Conservation (phyloP, 2,113 vertebrate species). For the Podilymbus podiceps region DNA sequence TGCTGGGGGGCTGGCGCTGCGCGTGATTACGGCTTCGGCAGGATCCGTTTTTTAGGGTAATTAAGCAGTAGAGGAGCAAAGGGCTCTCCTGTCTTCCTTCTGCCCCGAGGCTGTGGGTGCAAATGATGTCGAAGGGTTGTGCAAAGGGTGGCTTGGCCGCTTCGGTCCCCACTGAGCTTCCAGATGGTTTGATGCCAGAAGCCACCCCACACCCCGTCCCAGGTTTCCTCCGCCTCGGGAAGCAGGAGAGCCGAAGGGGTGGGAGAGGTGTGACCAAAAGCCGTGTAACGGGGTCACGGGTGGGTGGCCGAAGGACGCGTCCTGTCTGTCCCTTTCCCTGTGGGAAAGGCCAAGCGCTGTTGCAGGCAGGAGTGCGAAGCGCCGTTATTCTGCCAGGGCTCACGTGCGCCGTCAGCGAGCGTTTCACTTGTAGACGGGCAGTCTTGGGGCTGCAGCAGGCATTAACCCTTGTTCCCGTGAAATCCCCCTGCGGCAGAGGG, state of each 20-base stretch:
- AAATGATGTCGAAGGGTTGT: neutral
- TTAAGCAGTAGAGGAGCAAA: neutral
- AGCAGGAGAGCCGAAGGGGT: neutral
- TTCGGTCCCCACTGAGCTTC: neutral
- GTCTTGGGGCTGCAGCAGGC: neutral
- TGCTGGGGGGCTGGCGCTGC: neutral
- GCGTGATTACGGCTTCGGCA: neutral
- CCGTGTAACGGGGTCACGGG: accelerated
- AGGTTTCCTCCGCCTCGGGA: neutral
- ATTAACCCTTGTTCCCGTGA: neutral
- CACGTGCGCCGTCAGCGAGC: accelerated
- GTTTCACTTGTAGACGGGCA: accelerated
- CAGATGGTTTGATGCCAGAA: neutral
- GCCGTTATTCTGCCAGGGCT: neutral
- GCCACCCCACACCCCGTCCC: accelerated
- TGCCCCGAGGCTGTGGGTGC: accelerated
- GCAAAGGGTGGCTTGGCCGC: neutral
- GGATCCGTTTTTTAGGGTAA: neutral
- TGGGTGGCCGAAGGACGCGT: neutral
- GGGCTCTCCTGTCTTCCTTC: neutral
- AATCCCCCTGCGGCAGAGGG: neutral
- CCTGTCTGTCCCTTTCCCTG: neutral
- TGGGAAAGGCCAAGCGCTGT: neutral
- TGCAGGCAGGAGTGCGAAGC: neutral
- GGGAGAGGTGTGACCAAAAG: neutral